Evolutionary conservation across 2,888 invertebrate species (phyloP), one percentile per base, ranked within the genome.

Genomic region (Tetheella fluctuosa): DNA sequence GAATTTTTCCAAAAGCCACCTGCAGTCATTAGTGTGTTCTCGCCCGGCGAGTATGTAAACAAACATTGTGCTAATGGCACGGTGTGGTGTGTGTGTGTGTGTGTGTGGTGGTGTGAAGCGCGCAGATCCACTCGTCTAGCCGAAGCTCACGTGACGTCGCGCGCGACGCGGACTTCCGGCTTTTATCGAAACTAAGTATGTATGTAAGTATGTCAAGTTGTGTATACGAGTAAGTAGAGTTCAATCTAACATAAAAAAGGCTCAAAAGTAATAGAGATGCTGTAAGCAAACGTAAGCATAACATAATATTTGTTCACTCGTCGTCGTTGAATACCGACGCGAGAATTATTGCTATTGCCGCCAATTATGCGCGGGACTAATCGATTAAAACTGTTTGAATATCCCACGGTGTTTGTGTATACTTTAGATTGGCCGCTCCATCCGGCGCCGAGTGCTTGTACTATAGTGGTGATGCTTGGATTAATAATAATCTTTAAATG

Each of bases 41-140:
- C 25, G 25, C 25, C 3, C 6, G 25, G 25, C 25, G 25, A 25
- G 25, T 25, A 4, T 67, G 73, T 72, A 70, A 62, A 67, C 67
- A 72, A 74, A 34, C 12, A 34, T n/a, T n/a, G n/a, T n/a, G n/a
- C n/a, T n/a, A n/a, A n/a, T n/a, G n/a, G n/a, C n/a, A n/a, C n/a
- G n/a, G n/a, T n/a, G n/a, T n/a, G n/a, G n/a, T n/a, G n/a, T n/a
- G n/a, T n/a, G n/a, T n/a, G n/a, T n/a, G n/a, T n/a, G n/a, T n/a
- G n/a, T n/a, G 90, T 95, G 95, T 60, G 10, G 48, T 28, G 1
- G 20, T 10, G 42, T 34, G 23, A 1, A 2, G 42, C n/a, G n/a
- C n/a, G 34, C 7, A 13, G 39, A 39, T 6, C 39, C 39, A 6
- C 39, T 20, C 48, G 48, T 48, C 48, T 20, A 10, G 23, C 23